These are phyloP conservation scores for Stegastes partitus DNA, from an alignment of 2,113 vertebrate genomes.

Conservation along the genomic window DNA sequence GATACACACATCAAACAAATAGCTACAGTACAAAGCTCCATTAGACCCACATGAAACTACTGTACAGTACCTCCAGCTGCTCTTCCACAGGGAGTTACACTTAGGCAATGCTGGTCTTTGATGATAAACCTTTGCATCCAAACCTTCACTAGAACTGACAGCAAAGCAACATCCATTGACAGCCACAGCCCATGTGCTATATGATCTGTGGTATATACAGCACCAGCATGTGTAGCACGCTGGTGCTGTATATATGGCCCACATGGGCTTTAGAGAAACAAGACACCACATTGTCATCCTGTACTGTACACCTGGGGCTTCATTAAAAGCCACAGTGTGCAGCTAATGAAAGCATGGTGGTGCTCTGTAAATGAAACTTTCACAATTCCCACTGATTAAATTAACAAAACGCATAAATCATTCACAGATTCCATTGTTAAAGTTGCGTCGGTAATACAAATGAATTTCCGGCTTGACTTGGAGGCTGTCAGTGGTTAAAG, in stretches of 20 bases:
- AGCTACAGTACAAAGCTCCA: conserved; percentile 2
- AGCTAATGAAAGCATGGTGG: neutral
- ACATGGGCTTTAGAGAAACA: neutral
- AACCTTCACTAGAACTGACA: neutral
- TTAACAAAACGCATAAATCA: conserved; percentile 6
- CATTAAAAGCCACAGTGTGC: neutral
- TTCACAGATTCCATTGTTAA: neutral
- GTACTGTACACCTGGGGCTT: neutral
- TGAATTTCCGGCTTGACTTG: neutral
- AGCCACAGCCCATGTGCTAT: too few relatives aligned
- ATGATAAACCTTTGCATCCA: conserved; percentile 35
- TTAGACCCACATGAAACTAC: neutral
- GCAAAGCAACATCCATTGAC: neutral
- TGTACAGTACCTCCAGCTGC: conserved; percentile 23
- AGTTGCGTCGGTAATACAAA: neutral
- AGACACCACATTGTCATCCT: neutral
- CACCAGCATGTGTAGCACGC: neutral
- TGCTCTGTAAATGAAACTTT: conserved; percentile 10
- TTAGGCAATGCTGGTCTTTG: conserved; percentile 9
- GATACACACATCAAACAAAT: conserved; percentile 12
- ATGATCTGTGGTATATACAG: neutral
- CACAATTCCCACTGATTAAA: neutral
- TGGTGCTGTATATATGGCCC: neutral
- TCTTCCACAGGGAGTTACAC: neutral
- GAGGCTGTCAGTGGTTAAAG: too few relatives aligned